phyloP scores from a whole-genome alignment of 2,888 invertebrate species.

The Chrysolina haemoptera region DNA sequence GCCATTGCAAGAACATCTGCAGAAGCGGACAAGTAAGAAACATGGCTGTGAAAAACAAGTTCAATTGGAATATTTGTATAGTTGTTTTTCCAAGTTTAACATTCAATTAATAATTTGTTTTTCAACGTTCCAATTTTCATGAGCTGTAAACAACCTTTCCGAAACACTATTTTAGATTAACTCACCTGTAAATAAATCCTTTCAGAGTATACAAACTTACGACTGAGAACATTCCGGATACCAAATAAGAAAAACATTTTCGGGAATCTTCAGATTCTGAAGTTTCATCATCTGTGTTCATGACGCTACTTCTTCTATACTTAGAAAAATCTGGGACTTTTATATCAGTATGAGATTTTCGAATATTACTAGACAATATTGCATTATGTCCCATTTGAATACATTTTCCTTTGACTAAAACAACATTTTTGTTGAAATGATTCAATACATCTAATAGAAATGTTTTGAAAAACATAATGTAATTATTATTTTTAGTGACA shows the following conservation, averaged over 20 bases:
- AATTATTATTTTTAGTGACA: not conserved
- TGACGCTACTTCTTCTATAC: constrained; percentile 81
- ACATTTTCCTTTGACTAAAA: not conserved
- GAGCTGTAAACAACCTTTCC: not conserved
- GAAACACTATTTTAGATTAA: not conserved
- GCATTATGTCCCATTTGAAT: not conserved
- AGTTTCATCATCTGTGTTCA: constrained; percentile 73
- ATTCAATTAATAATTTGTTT: too few relatives aligned
- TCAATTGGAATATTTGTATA: too few relatives aligned
- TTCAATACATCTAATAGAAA: not conserved
- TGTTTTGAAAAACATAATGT: not conserved
- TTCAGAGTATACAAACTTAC: constrained; percentile 77
- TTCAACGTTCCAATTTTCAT: too few relatives aligned
- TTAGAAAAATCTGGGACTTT: constrained; percentile 87
- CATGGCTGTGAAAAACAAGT: constrained; percentile 65
- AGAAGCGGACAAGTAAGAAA: constrained; percentile 76
- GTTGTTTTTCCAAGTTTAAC: too few relatives aligned
- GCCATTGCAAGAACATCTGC: constrained; percentile 84
- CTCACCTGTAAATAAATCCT: constrained; percentile 71
- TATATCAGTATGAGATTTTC: constrained; percentile 86
- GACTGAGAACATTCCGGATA: constrained; percentile 79
- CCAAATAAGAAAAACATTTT: constrained; percentile 83
- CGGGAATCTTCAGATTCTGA: constrained; percentile 75
- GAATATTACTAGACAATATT: not conserved
- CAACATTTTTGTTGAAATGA: not conserved